phyloP scores from a whole-genome alignment of 2,888 invertebrate genomes.

The Plemyria rubiginata region DNA sequence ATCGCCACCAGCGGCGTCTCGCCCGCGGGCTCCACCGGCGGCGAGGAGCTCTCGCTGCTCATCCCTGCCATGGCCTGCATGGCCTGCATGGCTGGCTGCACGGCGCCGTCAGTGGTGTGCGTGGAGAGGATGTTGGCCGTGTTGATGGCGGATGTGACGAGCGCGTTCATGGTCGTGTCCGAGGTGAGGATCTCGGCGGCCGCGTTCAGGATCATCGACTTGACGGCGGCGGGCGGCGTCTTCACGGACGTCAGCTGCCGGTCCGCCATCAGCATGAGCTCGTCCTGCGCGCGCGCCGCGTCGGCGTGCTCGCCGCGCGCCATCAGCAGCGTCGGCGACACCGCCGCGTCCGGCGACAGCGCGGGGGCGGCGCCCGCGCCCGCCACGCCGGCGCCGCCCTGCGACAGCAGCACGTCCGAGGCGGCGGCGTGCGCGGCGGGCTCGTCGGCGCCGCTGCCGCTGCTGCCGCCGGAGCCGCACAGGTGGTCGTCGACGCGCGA shows the following conservation, averaged over 20 bases:
- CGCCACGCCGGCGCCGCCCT: constrained; percentile 67
- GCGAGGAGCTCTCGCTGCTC: constrained; percentile 52
- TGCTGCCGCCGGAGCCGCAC: constrained; percentile 62
- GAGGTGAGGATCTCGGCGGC: constrained; percentile 89
- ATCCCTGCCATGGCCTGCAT: constrained; percentile 44
- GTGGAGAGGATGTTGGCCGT: constrained; percentile 77
- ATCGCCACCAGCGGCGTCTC: constrained; percentile 75
- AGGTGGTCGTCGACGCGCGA: constrained; percentile 72
- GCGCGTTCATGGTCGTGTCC: constrained; percentile 83
- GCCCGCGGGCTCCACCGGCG: constrained; percentile 65
- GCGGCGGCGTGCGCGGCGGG: constrained; percentile 66
- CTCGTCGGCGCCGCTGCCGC: constrained; percentile 60
- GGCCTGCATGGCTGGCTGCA: neutral
- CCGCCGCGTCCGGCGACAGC: constrained; percentile 81
- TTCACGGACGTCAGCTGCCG: constrained; percentile 69
- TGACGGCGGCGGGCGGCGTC: constrained; percentile 87
- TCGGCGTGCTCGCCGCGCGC: constrained; percentile 53
- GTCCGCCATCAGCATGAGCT: constrained; percentile 72
- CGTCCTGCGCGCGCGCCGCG: constrained; percentile 55
- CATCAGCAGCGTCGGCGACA: constrained; percentile 86
- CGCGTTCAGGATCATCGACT: constrained; percentile 90
- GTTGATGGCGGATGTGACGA: constrained; percentile 83
- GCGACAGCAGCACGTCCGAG: constrained; percentile 60
- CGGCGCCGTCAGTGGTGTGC: constrained; percentile 52
- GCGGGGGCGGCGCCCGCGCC: constrained; percentile 60